phyloP scores from a whole-genome alignment of 2,113 vertebrate species.

The Spheniscus mendiculus region DNA sequence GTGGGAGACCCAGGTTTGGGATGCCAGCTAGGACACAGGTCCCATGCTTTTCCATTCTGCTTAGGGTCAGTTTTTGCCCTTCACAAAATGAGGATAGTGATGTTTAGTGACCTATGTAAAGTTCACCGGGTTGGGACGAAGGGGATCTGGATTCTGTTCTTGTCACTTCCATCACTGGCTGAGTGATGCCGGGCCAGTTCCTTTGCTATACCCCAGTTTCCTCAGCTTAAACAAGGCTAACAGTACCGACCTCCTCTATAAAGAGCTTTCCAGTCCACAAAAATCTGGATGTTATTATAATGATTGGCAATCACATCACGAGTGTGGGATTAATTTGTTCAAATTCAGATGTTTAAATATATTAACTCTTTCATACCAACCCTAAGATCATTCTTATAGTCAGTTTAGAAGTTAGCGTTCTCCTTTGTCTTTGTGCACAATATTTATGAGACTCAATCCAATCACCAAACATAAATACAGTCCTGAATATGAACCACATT shows the following conservation, averaged over 20 bases:
- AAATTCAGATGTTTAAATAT: not conserved
- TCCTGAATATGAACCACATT: not conserved
- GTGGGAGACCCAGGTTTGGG: not conserved
- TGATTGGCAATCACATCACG: not conserved
- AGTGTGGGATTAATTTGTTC: constrained; percentile 24
- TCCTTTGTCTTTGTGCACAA: not conserved
- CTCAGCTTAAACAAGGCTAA: not conserved
- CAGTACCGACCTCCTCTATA: not conserved
- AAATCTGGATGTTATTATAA: constrained; percentile 51
- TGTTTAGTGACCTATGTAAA: not conserved
- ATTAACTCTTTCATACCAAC: constrained; percentile 16
- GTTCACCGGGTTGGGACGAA: not conserved
- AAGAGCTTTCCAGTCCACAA: not conserved
- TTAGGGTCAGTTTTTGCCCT: not conserved
- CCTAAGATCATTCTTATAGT: not conserved
- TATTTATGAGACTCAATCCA: not conserved
- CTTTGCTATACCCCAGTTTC: not conserved
- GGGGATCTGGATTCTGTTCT: constrained; percentile 17
- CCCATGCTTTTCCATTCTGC: not conserved
- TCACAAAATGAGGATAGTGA: not conserved
- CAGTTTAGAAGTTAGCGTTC: not conserved
- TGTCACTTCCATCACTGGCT: not conserved
- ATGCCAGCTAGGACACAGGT: not conserved
- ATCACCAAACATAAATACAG: not conserved
- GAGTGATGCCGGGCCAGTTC: not conserved